A percentile compares a stretch with the other conserved stretches of the same genome.
Conservation (phyloP, 2,888 invertebrate genomes). For the Tricholauxania praeusta region DNA sequence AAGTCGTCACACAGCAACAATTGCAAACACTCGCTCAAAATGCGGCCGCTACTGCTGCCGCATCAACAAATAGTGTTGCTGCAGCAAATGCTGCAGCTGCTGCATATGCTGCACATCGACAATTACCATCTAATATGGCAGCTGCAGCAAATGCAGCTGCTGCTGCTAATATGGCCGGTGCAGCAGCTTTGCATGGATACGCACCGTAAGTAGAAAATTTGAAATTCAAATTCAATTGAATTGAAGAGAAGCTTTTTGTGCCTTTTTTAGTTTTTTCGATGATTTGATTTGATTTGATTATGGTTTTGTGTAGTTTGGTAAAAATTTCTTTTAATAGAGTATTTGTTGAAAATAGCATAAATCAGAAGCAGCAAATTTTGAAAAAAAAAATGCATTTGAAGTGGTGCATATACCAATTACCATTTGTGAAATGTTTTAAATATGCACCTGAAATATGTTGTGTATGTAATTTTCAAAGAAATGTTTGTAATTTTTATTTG, state of each 20-base stretch:
- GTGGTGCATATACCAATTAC: no score
- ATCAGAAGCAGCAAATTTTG: not conserved
- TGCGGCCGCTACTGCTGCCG: slow-evolving; percentile 60
- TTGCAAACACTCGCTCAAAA: slow-evolving; percentile 70
- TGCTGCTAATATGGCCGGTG: slow-evolving; percentile 77
- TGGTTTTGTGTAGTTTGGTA: not conserved
- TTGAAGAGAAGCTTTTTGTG: slow-evolving; percentile 1
- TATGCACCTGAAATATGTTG: no score
- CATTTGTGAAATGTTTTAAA: no score
- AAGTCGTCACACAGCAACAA: slow-evolving; percentile 70
- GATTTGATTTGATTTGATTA: not conserved
- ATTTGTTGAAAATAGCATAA: slow-evolving; percentile 13
- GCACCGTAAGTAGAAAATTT: slow-evolving; percentile 82
- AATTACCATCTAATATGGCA: slow-evolving; percentile 69
- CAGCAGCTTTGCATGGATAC: slow-evolving; percentile 85
- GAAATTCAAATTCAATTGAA: slow-evolving; percentile 8
- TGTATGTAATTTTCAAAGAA: no score
- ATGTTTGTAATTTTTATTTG: no score
- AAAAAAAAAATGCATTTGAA: not conserved
- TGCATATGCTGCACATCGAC: slow-evolving; percentile 41
- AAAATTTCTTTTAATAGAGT: no score
- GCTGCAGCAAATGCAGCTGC: slow-evolving; percentile 76
- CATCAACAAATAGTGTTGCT: slow-evolving; percentile 59
- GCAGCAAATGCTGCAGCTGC: slow-evolving; percentile 69
- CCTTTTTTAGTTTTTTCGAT: slow-evolving; percentile 5